A percentile compares a stretch with the other conserved stretches of the same genome.
phyloP scores from a whole-genome alignment of 2,888 invertebrate genomes.

The Polymixis flavicincta region DNA sequence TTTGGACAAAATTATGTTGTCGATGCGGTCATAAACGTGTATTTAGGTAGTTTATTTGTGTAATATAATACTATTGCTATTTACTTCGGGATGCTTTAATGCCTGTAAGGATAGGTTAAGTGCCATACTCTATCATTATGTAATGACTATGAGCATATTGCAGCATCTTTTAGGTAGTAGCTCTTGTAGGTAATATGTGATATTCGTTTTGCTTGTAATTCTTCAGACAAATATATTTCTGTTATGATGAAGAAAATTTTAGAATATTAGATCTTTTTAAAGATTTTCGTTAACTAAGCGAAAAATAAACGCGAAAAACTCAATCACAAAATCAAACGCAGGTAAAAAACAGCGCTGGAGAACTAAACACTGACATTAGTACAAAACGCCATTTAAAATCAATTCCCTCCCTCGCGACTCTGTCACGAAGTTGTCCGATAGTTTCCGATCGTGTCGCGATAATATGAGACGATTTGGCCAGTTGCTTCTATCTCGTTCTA shows the following conservation, averaged over 20 bases:
- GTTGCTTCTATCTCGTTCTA: constrained; percentile 25
- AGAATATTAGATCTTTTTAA: neutral
- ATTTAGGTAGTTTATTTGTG: neutral
- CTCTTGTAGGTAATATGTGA: too few relatives aligned
- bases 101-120: neutral
- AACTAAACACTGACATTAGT: constrained; percentile 21
- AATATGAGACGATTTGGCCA: constrained; percentile 48
- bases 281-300: neutral
- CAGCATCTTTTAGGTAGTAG: too few relatives aligned
- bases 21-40: neutral
- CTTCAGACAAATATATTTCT: neutral
- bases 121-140: neutral
- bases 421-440: constrained; percentile 52
- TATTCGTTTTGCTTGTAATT: neutral
- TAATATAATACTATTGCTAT: too few relatives aligned
- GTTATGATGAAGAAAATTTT: neutral
- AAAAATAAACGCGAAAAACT: constrained; percentile 11
- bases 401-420: constrained; percentile 39
- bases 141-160: neutral
- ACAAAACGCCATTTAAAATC: constrained; percentile 47
- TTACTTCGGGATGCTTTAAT: neutral
- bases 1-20: constrained; percentile 6
- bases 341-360: neutral
- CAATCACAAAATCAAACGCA: constrained; percentile 1
- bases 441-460: constrained; percentile 53